These are phyloP conservation scores for Phalacrocorax carbo DNA, from an alignment of 2,113 vertebrate genomes.

Conservation along the genomic window DNA sequence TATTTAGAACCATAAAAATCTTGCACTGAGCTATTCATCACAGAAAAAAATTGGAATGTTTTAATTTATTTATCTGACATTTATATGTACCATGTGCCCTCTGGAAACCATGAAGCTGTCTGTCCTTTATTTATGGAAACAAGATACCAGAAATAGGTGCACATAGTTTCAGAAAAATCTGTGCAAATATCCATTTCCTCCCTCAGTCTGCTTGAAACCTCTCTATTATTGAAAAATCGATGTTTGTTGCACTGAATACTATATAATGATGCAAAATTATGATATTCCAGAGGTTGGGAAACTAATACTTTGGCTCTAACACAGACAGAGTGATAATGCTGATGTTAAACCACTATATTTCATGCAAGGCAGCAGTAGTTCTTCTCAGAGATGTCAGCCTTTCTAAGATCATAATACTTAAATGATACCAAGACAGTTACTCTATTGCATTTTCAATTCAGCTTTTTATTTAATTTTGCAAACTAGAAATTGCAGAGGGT, in stretches of 20 bases:
- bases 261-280: slow-evolving; percentile 21
- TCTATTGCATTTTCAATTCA: slow-evolving; percentile 9
- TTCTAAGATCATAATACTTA: slow-evolving; percentile 23
- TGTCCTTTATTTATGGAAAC: slow-evolving; percentile 62
- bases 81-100: slow-evolving; percentile 10
- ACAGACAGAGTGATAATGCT: neutral
- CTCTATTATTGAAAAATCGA: slow-evolving; percentile 36
- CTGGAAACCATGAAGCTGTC: slow-evolving; percentile 40
- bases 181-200: slow-evolving; percentile 47
- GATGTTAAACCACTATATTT: slow-evolving; percentile 4
- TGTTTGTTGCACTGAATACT: neutral
- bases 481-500: neutral
- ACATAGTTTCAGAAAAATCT: slow-evolving; percentile 50
- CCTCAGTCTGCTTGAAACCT: slow-evolving; percentile 43
- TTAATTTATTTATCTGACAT: slow-evolving; percentile 47
- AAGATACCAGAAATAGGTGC: slow-evolving; percentile 61
- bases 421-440: neutral
- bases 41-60: neutral
- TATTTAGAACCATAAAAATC: slow-evolving; percentile 43
- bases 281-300: slow-evolving; percentile 29
- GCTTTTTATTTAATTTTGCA: neutral
- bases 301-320: neutral
- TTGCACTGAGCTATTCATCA: neutral
- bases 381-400: neutral
- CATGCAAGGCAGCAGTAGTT: slow-evolving; percentile 1